Percentiles rank a stretch among this genome's conserved stretches.
phyloP scores from a whole-genome alignment of 2,113 vertebrate species.

The Eupsittula cactorum region DNA sequence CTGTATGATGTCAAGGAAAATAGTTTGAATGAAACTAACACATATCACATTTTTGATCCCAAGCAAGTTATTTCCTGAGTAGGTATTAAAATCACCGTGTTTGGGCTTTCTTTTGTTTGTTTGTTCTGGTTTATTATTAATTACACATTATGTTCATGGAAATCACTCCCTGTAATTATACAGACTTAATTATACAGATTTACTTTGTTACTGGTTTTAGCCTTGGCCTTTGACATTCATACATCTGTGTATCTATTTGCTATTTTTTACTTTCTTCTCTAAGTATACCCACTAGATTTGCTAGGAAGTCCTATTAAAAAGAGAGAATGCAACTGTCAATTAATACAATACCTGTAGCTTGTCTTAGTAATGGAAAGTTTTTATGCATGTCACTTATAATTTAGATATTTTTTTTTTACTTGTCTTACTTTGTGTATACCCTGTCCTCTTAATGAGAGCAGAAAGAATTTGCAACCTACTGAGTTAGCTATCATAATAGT shows the following conservation, averaged over 20 bases:
- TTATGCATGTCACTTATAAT: slow-evolving; percentile 52
- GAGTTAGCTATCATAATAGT: slow-evolving; percentile 38
- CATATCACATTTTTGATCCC: not conserved
- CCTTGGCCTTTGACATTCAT: not conserved
- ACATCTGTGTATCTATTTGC: not conserved
- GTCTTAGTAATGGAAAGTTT: not conserved
- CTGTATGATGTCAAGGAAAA: not conserved
- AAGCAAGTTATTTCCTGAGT: not conserved
- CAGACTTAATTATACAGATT: not conserved
- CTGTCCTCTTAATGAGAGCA: slow-evolving; percentile 58
- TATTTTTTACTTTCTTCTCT: not conserved
- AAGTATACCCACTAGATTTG: not conserved
- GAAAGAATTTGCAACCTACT: slow-evolving; percentile 59
- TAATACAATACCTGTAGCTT: not conserved
- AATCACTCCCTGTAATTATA: not conserved
- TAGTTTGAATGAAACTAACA: not conserved
- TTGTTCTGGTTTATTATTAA: not conserved
- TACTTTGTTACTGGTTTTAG: not conserved
- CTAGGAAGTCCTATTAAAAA: not conserved
- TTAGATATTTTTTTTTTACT: slow-evolving; percentile 55
- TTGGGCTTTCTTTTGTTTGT: not conserved
- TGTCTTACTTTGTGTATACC: slow-evolving; percentile 36
- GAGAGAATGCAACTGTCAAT: not conserved
- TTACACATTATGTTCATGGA: not conserved
- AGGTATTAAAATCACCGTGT: not conserved